phyloP scores from a whole-genome alignment of 2,797 vertebrate genomes.

The Phoeniculus purpureus region DNA sequence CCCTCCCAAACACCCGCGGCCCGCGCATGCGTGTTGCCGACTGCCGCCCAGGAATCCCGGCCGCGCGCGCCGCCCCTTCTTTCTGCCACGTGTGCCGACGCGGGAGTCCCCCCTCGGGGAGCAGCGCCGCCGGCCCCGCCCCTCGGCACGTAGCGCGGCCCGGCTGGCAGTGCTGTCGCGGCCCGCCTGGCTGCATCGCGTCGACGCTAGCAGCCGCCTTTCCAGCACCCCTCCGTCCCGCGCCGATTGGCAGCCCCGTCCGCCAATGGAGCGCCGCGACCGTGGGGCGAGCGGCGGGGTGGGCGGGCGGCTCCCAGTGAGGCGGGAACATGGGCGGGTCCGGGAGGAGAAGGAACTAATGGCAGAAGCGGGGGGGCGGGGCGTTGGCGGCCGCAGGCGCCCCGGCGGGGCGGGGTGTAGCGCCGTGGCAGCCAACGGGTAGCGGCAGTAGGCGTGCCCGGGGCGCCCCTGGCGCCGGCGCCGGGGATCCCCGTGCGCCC shows the following conservation, averaged over 20 bases:
- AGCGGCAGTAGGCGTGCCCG: constrained; percentile 67
- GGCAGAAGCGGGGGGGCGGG: neutral
- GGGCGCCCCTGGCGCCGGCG: constrained; percentile 88
- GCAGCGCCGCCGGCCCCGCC: neutral
- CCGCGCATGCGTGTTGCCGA: neutral
- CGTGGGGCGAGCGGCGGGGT: neutral
- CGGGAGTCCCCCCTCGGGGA: constrained; percentile 1
- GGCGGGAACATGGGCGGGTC: neutral
- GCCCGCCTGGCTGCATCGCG: neutral
- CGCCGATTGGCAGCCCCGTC: constrained; percentile 9
- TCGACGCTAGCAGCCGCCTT: neutral
- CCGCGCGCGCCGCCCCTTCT: constrained; percentile 64
- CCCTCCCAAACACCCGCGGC: neutral
- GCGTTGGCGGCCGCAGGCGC: neutral
- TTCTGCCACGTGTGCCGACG: constrained; percentile 53
- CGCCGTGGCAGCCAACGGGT: constrained; percentile 22
- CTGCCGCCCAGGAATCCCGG: constrained; percentile 56
- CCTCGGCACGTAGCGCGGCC: constrained; percentile 15
- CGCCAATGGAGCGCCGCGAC: constrained; percentile 19
- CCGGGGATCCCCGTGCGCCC: constrained; percentile 90
- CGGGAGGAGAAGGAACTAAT: neutral
- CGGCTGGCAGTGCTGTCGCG: neutral
- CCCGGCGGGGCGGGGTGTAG: constrained; percentile 43
- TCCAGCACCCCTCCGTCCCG: neutral
- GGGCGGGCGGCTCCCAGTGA: neutral